phyloP scores from a whole-genome alignment of 23 tunicate genomes.

The Ciona savignyi region DNA sequence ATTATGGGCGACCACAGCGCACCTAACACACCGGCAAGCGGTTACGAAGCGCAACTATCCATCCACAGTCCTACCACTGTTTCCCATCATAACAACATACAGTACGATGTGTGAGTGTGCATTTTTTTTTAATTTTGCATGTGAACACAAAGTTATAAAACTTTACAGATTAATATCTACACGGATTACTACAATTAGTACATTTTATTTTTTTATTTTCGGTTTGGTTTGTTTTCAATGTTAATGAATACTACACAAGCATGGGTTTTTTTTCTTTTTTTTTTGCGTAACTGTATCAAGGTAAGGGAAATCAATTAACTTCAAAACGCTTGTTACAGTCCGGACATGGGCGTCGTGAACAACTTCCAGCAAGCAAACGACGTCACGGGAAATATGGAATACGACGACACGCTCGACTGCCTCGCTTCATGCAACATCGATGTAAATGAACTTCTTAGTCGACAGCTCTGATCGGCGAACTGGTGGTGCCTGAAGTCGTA shows the following conservation, averaged over 20 bases:
- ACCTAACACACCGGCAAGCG: constrained; percentile 72
- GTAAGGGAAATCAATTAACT: too few relatives aligned
- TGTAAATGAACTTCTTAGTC: constrained; percentile 70
- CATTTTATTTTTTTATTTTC: too few relatives aligned
- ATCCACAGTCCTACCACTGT: constrained; percentile 76
- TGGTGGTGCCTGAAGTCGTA: too few relatives aligned
- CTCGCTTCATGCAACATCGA: constrained; percentile 65
- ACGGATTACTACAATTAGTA: too few relatives aligned
- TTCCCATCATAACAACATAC: constrained; percentile 22
- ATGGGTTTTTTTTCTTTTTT: too few relatives aligned
- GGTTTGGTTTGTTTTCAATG: too few relatives aligned
- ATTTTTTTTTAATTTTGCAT: neutral
- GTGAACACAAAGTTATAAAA: neutral
- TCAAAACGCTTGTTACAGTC: constrained; percentile 10
- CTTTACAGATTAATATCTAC: too few relatives aligned
- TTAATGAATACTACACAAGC: too few relatives aligned
- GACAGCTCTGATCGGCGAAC: constrained; percentile 51
- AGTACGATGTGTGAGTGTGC: constrained; percentile 75
- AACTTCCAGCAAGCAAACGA: constrained; percentile 25
- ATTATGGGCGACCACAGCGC: constrained; percentile 66
- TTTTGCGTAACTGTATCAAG: too few relatives aligned
- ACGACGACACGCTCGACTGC: constrained; percentile 71
- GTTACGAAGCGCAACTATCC: constrained; percentile 49
- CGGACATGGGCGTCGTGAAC: constrained; percentile 46
- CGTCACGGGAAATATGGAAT: constrained; percentile 62